phyloP scores from a whole-genome alignment of 1,140 invertebrate genomes.

The Charaxes varanes region DNA sequence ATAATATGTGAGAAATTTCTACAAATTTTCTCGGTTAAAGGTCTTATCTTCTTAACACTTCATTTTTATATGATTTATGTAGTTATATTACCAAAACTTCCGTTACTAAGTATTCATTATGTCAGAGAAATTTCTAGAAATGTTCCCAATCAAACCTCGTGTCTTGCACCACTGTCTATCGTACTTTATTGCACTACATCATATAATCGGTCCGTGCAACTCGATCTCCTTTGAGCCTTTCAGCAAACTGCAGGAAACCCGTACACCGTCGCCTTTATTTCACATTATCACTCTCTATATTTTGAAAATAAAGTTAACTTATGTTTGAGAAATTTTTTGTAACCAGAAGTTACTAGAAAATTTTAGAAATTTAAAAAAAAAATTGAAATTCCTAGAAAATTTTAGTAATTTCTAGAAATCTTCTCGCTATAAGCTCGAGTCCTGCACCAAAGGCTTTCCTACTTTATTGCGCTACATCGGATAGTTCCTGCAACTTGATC shows the following conservation, averaged over 20 bases:
- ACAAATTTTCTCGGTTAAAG: too few relatives aligned
- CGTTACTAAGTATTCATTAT: too few relatives aligned
- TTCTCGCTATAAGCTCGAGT: neutral
- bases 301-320: too few relatives aligned
- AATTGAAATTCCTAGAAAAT: too few relatives aligned
- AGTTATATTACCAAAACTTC: too few relatives aligned
- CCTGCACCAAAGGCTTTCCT: slow-evolving; percentile 8
- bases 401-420: neutral
- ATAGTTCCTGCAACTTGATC: slow-evolving; percentile 17
- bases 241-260: slow-evolving; percentile 8
- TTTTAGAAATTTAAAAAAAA: too few relatives aligned
- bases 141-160: neutral
- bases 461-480: slow-evolving; percentile 27
- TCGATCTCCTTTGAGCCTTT: slow-evolving; percentile 14
- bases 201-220: slow-evolving; percentile 18
- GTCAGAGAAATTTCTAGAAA: neutral
- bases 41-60: too few relatives aligned
- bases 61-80: too few relatives aligned
- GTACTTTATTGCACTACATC: slow-evolving; percentile 26
- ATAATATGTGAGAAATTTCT: too few relatives aligned
- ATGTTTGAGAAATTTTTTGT: neutral
- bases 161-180: slow-evolving; percentile 7
- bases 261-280: neutral
- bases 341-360: too few relatives aligned
- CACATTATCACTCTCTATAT: too few relatives aligned